Evolutionary conservation across 2,797 vertebrate species (phyloP).

Genomic region (Lycodopsis pacificus): DNA sequence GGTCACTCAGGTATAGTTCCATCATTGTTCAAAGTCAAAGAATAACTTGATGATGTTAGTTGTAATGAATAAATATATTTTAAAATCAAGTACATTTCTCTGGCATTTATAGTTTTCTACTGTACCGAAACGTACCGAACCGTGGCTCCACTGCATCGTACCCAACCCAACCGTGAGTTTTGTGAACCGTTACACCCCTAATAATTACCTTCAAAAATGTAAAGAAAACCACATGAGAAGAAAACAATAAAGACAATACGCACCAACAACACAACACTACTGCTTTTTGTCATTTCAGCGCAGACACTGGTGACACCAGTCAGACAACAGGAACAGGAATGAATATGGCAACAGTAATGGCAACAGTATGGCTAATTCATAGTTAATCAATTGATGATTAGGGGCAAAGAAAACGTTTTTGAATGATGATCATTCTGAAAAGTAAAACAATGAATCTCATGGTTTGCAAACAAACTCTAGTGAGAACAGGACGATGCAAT

Average conservation of each 20-base stretch:
- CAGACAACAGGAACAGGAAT: slow-evolving; percentile 24
- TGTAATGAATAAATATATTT: no score
- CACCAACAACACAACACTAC: neutral
- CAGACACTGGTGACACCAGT: slow-evolving; percentile 2
- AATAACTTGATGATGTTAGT: no score
- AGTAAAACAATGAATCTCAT: slow-evolving; percentile 15
- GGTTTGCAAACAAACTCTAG: slow-evolving; percentile 19
- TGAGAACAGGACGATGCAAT: slow-evolving; percentile 16
- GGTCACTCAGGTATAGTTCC: no score
- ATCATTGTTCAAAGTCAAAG: no score
- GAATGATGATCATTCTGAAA: slow-evolving; percentile 22
- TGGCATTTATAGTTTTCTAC: no score
- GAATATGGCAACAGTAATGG: neutral
- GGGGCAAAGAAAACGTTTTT: neutral
- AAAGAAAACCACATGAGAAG: slow-evolving; percentile 14
- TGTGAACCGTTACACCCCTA: no score
- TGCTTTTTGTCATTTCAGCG: slow-evolving; percentile 2
- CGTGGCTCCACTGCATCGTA: no score
- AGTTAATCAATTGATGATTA: slow-evolving; percentile 16
- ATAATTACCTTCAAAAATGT: slow-evolving; percentile 7
- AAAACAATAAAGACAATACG: slow-evolving; percentile 1
- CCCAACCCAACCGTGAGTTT: no score
- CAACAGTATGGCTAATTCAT: neutral
- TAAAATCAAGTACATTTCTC: no score
- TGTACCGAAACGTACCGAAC: no score